Evolutionary conservation across 1,140 invertebrate genomes (phyloP).

Genomic region (Drosophila ohnishii): DNA sequence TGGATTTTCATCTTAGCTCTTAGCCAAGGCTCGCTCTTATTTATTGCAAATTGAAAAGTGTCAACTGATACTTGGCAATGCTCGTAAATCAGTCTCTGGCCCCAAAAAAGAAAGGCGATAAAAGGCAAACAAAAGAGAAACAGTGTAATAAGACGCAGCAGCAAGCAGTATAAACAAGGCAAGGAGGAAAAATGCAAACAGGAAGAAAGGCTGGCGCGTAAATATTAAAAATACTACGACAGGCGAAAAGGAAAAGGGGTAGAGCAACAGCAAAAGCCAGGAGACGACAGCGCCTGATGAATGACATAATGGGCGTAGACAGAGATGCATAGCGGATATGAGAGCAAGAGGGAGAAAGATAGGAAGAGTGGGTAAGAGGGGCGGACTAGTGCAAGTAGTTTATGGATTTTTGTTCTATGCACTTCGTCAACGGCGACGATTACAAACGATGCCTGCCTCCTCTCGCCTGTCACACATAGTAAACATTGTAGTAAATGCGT

Average conservation of each 20-base stretch:
- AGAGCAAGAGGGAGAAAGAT: not conserved
- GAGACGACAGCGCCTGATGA: constrained; percentile 54
- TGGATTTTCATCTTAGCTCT: constrained; percentile 2
- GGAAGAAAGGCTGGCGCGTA: constrained; percentile 64
- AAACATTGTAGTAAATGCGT: constrained; percentile 77
- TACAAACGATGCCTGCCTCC: constrained; percentile 14
- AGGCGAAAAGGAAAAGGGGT: constrained; percentile 49
- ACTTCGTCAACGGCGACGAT: constrained; percentile 40
- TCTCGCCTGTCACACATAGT: constrained; percentile 66
- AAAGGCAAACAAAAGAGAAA: constrained; percentile 21
- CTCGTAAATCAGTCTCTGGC: constrained; percentile 53
- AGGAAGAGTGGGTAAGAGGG: constrained; percentile 7
- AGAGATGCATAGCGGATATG: constrained; percentile 13
- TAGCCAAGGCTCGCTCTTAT: constrained; percentile 28
- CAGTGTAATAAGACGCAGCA: constrained; percentile 27
- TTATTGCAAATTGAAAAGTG: constrained; percentile 74
- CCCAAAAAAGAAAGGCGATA: constrained; percentile 34
- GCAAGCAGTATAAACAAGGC: constrained; percentile 39
- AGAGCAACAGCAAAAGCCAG: constrained; percentile 27
- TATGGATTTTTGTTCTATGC: constrained; percentile 68
- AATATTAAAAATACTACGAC: constrained; percentile 68
- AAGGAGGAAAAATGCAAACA: constrained; percentile 46
- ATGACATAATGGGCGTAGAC: constrained; percentile 73
- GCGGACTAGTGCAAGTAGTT: constrained; percentile 63
- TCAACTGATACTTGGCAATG: constrained; percentile 47